phyloP scores from a whole-genome alignment of 2,888 invertebrate species.

The Drosophila kanekoi region DNA sequence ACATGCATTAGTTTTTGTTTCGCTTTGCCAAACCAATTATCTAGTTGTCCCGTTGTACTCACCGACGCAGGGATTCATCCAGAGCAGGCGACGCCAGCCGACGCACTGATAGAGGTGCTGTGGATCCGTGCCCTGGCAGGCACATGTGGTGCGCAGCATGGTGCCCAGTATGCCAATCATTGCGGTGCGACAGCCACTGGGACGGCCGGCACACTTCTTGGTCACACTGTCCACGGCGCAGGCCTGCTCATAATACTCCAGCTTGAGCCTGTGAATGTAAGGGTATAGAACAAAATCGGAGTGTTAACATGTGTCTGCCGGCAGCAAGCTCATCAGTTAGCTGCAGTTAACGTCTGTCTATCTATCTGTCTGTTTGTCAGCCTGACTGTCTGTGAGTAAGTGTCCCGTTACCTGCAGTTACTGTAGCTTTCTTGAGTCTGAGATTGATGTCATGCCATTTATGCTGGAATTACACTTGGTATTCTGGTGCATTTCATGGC shows the following conservation, averaged over 20 bases:
- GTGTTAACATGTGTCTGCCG: constrained; percentile 33
- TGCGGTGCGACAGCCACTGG: constrained; percentile 93
- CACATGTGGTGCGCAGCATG: constrained; percentile 94
- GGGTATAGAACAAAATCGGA: constrained; percentile 14
- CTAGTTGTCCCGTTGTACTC: constrained; percentile 83
- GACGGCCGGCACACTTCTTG: constrained; percentile 94
- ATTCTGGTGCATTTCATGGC: constrained; percentile 70
- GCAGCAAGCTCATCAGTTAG: constrained; percentile 39
- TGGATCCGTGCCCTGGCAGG: constrained; percentile 94
- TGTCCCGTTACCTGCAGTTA: constrained; percentile 63
- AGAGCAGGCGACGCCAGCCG: constrained; percentile 95
- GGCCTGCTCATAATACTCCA: constrained; percentile 95
- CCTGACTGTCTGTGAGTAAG: constrained; percentile 48
- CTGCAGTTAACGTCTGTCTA: constrained; percentile 34
- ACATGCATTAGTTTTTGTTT: constrained; percentile 11
- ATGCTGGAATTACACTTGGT: constrained; percentile 63
- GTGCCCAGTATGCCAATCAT: constrained; percentile 95
- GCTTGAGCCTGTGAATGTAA: constrained; percentile 87
- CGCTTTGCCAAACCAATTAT: constrained; percentile 4
- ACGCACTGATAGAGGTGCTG: constrained; percentile 94
- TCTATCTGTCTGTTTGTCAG: constrained; percentile 1
- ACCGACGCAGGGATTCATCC: constrained; percentile 98
- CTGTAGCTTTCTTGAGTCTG: constrained; percentile 32
- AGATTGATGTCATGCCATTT: constrained; percentile 78
- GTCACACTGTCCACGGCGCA: constrained; percentile 96